phyloP scores from a whole-genome alignment of 1,140 invertebrate species.

The Camponotus vicinus region DNA sequence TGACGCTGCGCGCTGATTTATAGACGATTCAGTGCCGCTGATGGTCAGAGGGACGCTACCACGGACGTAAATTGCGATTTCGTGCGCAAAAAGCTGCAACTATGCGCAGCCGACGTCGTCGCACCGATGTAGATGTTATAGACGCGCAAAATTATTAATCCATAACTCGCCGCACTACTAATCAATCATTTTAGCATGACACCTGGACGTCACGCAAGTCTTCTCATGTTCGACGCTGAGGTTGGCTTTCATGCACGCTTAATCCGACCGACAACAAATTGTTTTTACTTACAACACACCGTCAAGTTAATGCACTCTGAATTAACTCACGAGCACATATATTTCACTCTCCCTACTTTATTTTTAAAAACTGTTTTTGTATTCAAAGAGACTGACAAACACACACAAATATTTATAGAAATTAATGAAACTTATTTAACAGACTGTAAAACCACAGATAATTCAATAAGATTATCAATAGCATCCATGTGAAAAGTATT shows the following conservation, averaged over 20 bases:
- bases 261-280: constrained; percentile 20
- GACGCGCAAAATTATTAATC: constrained; percentile 44
- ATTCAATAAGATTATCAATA: not conserved
- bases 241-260: constrained; percentile 57
- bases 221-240: constrained; percentile 35
- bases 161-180: constrained; percentile 42
- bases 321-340: not conserved
- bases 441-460: not conserved
- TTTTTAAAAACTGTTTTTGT: not conserved
- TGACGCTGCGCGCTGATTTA: constrained; percentile 60
- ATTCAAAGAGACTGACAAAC: not conserved
- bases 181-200: constrained; percentile 48
- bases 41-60: constrained; percentile 17
- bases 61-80: constrained; percentile 13
- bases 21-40: constrained; percentile 59
- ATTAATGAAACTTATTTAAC: not conserved
- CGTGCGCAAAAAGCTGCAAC: constrained; percentile 49
- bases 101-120: constrained; percentile 41
- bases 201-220: constrained; percentile 14
- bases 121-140: constrained; percentile 18
- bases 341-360: not conserved
- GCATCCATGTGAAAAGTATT: not conserved
- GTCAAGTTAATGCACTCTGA: constrained; percentile 34
- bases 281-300: constrained; percentile 32
- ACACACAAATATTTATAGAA: not conserved